Evolutionary conservation across 2,888 invertebrate genomes (phyloP).

Genomic region (Hirtodrosophila confusa): DNA sequence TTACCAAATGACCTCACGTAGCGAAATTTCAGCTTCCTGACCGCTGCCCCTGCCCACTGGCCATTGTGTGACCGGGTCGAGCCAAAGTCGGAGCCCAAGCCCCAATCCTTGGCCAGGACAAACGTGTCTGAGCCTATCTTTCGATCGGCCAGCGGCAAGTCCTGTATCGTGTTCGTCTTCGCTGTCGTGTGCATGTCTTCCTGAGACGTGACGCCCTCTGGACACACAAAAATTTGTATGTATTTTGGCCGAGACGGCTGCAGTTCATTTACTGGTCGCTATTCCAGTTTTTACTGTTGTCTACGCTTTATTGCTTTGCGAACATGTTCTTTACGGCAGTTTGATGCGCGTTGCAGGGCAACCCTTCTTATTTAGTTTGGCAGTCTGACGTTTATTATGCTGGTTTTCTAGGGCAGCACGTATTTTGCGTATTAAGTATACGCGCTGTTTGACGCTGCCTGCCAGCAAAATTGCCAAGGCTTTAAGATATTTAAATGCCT

Average conservation of each 20-base stretch:
- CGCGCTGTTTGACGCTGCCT: constrained; percentile 55
- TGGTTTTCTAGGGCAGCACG: constrained; percentile 66
- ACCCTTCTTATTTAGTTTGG: constrained; percentile 55
- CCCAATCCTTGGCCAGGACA: constrained; percentile 6
- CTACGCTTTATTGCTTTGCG: constrained; percentile 70
- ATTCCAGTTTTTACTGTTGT: constrained; percentile 29
- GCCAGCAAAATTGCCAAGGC: constrained; percentile 42
- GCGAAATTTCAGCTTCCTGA: constrained; percentile 46
- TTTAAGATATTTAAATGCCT: constrained; percentile 29
- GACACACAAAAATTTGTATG: constrained; percentile 16
- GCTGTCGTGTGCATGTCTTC: constrained; percentile 29
- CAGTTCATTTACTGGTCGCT: constrained; percentile 55
- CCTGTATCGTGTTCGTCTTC: constrained; percentile 18
- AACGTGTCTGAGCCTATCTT: constrained; percentile 46
- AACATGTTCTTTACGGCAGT: constrained; percentile 70
- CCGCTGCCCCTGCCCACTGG: constrained; percentile 2
- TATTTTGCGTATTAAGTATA: constrained; percentile 59
- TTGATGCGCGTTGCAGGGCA: constrained; percentile 67
- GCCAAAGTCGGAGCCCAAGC: neutral
- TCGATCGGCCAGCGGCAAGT: constrained; percentile 52
- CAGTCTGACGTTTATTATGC: constrained; percentile 70
- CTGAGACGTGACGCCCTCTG: constrained; percentile 55
- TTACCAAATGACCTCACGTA: constrained; percentile 82
- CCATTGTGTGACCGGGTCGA: constrained; percentile 15
- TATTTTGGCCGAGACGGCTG: constrained; percentile 25